A percentile compares a stretch with the other conserved stretches of the same genome.
phyloP scores from a whole-genome alignment of 1,140 invertebrate species.

The Arion vulgaris region DNA sequence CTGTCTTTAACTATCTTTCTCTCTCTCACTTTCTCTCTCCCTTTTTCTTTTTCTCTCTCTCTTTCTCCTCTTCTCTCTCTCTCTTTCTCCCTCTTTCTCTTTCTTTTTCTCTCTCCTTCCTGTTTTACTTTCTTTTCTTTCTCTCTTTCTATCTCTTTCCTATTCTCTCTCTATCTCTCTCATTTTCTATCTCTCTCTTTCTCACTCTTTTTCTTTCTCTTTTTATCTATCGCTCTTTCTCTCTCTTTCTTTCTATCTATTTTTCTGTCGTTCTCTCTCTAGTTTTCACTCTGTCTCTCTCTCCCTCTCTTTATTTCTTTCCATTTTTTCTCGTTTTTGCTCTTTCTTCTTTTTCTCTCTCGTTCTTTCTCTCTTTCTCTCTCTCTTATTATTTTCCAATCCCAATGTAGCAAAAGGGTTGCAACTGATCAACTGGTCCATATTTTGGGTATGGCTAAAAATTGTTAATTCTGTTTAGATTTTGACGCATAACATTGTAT shows the following conservation, averaged over 20 bases:
- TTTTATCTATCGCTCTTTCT: neutral
- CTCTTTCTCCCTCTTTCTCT: neutral
- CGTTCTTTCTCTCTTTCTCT: neutral
- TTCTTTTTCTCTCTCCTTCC: neutral
- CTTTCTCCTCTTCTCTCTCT: neutral
- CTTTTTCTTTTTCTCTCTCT: neutral
- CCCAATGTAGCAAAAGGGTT: too few species aligned
- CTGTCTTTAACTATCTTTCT: neutral
- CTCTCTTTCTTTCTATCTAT: neutral
- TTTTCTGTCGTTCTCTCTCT: neutral
- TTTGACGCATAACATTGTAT: too few species aligned
- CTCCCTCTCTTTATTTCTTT: slow-evolving; percentile 17
- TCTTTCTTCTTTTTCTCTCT: neutral
- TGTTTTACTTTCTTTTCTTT: neutral
- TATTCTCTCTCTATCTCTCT: neutral
- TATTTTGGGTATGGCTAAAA: too few species aligned
- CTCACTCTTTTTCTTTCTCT: neutral
- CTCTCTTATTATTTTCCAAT: too few species aligned
- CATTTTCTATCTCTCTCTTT: neutral
- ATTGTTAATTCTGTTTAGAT: too few species aligned
- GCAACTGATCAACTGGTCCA: too few species aligned
- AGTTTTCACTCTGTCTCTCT: neutral
- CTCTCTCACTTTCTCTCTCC: neutral
- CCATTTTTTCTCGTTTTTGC: neutral
- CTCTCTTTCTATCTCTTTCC: slow-evolving; percentile 5